Conservation (phyloP, 2,797 vertebrate genomes). For the Sitta carolinensis region DNA sequence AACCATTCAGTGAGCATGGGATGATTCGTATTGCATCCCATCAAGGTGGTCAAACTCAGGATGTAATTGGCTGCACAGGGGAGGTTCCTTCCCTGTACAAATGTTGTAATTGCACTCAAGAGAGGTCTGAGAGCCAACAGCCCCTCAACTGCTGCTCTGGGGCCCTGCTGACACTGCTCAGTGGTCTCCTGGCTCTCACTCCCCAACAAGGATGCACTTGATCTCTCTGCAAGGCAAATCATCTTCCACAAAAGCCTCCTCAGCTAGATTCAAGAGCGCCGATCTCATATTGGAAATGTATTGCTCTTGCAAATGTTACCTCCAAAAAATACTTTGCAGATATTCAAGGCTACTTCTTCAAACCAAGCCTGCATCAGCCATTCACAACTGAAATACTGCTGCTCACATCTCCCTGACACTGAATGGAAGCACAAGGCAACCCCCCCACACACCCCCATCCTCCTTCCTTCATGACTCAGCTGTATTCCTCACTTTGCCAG, state of each 20-base stretch:
- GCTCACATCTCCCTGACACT: background rate
- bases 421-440: background rate
- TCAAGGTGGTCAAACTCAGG: background rate
- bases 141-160: background rate
- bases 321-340: background rate
- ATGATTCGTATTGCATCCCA: background rate
- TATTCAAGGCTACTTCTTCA: background rate
- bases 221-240: background rate
- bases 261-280: background rate
- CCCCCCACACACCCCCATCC: fast-evolving
- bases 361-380: background rate
- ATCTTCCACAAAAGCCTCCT: background rate
- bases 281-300: fast-evolving
- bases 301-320: background rate
- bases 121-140: background rate
- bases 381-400: background rate
- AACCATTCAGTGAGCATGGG: background rate
- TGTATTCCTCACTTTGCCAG: background rate
- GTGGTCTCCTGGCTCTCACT: background rate
- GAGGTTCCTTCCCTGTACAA: background rate
- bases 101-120: background rate
- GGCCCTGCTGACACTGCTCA: background rate
- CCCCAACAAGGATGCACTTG: background rate
- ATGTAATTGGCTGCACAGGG: background rate
- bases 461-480: background rate